These are phyloP conservation scores for Uloborus plumipes DNA, from an alignment of 2,888 invertebrate species.

Conservation along the genomic window DNA sequence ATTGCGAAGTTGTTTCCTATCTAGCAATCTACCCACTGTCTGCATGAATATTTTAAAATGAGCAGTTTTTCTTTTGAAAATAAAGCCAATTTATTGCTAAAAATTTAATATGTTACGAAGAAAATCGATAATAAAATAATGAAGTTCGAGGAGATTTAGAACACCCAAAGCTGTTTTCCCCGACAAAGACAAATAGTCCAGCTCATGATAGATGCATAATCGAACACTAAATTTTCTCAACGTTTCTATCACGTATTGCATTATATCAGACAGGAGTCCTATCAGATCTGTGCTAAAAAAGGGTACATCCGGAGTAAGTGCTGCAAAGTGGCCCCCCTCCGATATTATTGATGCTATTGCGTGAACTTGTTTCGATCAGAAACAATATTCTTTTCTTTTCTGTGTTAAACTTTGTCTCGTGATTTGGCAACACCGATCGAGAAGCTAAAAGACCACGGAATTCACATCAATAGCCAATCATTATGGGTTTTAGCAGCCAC, in stretches of 20 bases:
- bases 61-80: no score
- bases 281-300: slow-evolving; percentile 3
- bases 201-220: no score
- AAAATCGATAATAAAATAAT: no score
- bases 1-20: no score
- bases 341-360: slow-evolving; percentile 40
- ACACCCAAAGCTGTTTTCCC: no score
- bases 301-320: background rate
- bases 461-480: slow-evolving; percentile 49
- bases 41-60: no score
- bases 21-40: no score
- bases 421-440: slow-evolving; percentile 41
- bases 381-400: slow-evolving; percentile 57
- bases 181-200: no score
- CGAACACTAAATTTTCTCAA: background rate
- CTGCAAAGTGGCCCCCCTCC: slow-evolving; percentile 2
- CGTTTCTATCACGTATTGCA: slow-evolving; percentile 10
- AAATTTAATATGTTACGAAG: no score
- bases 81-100: no score
- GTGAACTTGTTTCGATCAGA: slow-evolving; percentile 41
- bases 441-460: slow-evolving; percentile 40
- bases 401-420: slow-evolving; percentile 45
- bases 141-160: no score
- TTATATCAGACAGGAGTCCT: background rate
- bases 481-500: slow-evolving; percentile 33